Conservation (phyloP, 2,888 invertebrate species). For the Agonopterix heracliana region DNA sequence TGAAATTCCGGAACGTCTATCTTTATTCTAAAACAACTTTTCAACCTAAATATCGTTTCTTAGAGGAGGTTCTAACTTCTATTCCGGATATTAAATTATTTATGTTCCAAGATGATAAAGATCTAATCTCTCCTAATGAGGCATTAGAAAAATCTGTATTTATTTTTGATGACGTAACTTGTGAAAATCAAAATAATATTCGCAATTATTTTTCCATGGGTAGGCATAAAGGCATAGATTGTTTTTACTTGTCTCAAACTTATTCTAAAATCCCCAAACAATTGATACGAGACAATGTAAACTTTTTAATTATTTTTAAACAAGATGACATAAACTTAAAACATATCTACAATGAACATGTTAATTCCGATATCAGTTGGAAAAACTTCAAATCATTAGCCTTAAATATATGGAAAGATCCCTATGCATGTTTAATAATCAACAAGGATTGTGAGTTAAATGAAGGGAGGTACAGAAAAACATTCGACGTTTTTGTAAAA, state of each 20-base stretch:
- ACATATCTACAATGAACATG: constrained; percentile 18
- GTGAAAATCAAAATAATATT: constrained; percentile 12
- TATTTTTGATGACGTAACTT: constrained; percentile 10
- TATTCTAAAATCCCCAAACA: neutral
- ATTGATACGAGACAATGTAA: neutral
- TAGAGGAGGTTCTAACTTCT: too few species aligned
- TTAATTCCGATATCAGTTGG: constrained; percentile 21
- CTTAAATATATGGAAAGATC: constrained; percentile 11
- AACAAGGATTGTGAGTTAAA: constrained; percentile 16
- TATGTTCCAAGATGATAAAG: constrained; percentile 7
- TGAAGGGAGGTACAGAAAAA: constrained; percentile 4
- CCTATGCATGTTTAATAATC: constrained; percentile 14
- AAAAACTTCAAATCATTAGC: constrained; percentile 17
- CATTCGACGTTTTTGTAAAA: constrained; percentile 1
- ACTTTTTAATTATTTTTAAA: neutral
- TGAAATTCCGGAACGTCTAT: too few species aligned
- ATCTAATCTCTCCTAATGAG: neutral
- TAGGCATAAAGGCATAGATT: constrained; percentile 7
- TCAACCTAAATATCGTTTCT: too few species aligned
- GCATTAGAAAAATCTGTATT: constrained; percentile 9
- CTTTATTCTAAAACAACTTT: too few species aligned
- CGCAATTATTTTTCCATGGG: constrained; percentile 12
- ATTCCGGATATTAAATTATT: constrained; percentile 9
- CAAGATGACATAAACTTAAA: neutral
- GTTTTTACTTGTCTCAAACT: neutral